Percentiles rank a stretch among this genome's conserved stretches.
These are phyloP conservation scores for Nephrotoma appendiculata DNA, from an alignment of 2,888 invertebrate genomes.

Conservation along the genomic window DNA sequence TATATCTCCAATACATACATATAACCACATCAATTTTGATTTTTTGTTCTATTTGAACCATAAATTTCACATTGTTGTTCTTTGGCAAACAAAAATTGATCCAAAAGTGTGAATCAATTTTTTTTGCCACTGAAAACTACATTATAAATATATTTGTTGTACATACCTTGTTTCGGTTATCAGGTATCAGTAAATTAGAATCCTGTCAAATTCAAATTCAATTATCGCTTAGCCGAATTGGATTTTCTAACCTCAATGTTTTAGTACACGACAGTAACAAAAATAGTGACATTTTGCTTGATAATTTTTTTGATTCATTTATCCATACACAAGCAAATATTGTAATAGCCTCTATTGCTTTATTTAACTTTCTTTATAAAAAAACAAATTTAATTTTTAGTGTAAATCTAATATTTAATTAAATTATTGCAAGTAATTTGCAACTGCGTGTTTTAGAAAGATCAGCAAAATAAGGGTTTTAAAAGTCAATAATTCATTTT, in stretches of 20 bases:
- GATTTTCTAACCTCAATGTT: neutral
- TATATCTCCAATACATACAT: too few relatives aligned
- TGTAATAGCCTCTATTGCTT: neutral
- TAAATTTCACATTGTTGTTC: too few relatives aligned
- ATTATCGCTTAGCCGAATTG: neutral
- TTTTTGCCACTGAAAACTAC: too few relatives aligned
- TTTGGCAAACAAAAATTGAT: too few relatives aligned
- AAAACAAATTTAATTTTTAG: neutral
- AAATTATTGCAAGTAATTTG: neutral
- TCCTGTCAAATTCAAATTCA: neutral
- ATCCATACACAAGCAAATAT: neutral
- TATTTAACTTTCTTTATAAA: neutral
- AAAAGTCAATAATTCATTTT: neutral
- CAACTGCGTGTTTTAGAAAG: neutral
- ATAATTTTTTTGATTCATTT: neutral
- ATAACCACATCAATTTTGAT: too few relatives aligned
- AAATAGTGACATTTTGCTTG: neutral
- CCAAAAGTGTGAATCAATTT: too few relatives aligned
- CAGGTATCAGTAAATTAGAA: too few relatives aligned
- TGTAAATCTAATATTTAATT: neutral
- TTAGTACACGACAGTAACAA: neutral
- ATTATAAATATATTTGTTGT: too few relatives aligned
- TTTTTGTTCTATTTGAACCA: too few relatives aligned
- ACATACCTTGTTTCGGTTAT: too few relatives aligned
- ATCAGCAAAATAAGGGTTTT: neutral